Percentiles rank a stretch among this genome's conserved stretches.
These are phyloP conservation scores for Brachionus angularis DNA, from an alignment of 1,140 invertebrate species.

Conservation along the genomic window DNA sequence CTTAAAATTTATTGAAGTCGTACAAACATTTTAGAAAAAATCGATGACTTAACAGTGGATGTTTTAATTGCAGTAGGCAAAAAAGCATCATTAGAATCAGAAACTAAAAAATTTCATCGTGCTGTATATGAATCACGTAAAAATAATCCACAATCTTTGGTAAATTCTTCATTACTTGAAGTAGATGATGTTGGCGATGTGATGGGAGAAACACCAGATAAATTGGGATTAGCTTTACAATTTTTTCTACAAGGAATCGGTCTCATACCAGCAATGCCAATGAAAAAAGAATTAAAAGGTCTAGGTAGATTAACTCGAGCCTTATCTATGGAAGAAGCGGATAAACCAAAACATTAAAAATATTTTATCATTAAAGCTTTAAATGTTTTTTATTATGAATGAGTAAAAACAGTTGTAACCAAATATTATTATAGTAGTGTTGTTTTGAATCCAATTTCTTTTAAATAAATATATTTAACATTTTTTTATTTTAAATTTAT, in stretches of 20 bases:
- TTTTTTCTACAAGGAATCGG: conserved; percentile 44
- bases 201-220: conserved; percentile 1
- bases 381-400: no score
- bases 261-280: conserved; percentile 29
- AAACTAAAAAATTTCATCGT: conserved; percentile 27
- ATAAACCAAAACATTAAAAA: neutral
- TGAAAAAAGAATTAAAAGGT: conserved; percentile 27
- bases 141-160: conserved; percentile 8
- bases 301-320: neutral
- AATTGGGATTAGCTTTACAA: conserved; percentile 37
- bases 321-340: conserved; percentile 21
- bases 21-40: conserved; percentile 18
- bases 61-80: conserved; percentile 36
- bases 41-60: conserved; percentile 4
- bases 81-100: neutral
- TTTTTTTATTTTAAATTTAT: no score
- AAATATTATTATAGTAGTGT: no score
- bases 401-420: no score
- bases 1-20: neutral
- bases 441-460: no score
- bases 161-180: conserved; percentile 39
- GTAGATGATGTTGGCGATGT: conserved; percentile 43
- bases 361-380: no score
- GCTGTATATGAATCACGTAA: conserved; percentile 7
- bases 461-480: no score